A percentile compares a stretch with the other conserved stretches of the same genome.
Conservation (phyloP, 1,140 invertebrate species). For the Stegodyphus dumicola region DNA sequence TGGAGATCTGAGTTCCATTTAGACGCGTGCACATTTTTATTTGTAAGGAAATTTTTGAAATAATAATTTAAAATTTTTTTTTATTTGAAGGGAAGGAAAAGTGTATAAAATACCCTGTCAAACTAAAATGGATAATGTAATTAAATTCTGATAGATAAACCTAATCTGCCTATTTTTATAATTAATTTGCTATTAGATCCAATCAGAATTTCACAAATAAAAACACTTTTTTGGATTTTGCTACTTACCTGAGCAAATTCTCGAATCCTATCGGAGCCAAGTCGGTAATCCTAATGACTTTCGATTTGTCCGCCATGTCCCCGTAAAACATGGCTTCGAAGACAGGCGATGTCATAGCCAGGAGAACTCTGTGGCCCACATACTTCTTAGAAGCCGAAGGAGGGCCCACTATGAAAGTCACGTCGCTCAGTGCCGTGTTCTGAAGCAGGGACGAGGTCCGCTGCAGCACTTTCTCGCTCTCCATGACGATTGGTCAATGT, state of each 20-base stretch:
- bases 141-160: no score
- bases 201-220: no score
- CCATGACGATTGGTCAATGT: slow-evolving; percentile 29
- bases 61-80: no score
- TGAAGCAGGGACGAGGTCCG: slow-evolving; percentile 63
- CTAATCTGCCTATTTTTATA: no score
- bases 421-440: slow-evolving; percentile 66
- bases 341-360: slow-evolving; percentile 65
- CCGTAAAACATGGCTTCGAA: slow-evolving; percentile 67
- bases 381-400: slow-evolving; percentile 65
- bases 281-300: slow-evolving; percentile 66
- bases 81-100: no score
- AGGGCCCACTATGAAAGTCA: slow-evolving; percentile 66
- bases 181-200: no score
- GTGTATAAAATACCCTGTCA: no score
- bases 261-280: slow-evolving; percentile 66
- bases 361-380: slow-evolving; percentile 65
- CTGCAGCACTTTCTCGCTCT: slow-evolving; percentile 62
- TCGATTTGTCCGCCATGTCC: slow-evolving; percentile 66
- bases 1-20: no score
- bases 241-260: slow-evolving; percentile 64
- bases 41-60: no score
- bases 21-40: no score
- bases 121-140: no score
- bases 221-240: background rate